Conservation (phyloP, 2,888 invertebrate genomes). For the Teleogryllus oceanicus region DNA sequence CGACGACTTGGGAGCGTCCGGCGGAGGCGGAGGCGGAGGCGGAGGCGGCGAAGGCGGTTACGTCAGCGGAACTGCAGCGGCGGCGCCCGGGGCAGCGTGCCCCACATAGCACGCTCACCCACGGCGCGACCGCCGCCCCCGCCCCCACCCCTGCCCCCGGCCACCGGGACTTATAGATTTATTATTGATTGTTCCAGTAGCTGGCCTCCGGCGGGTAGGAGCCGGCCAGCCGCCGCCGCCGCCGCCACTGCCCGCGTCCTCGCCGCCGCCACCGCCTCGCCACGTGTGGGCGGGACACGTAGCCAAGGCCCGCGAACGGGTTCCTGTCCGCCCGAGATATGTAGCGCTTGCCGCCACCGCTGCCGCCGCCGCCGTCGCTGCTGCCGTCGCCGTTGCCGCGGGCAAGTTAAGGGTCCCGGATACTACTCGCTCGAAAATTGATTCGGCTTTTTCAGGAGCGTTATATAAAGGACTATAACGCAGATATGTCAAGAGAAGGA, state of each 20-base stretch:
- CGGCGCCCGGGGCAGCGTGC: neutral
- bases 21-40: neutral
- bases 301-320: constrained; percentile 18
- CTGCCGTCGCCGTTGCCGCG: neutral
- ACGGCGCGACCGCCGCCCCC: neutral
- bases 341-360: neutral
- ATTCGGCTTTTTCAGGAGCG: constrained; percentile 6
- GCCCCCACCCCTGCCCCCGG: neutral
- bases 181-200: constrained; percentile 18
- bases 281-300: constrained; percentile 18
- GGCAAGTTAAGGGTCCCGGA: neutral
- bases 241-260: neutral
- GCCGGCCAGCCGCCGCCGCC: neutral
- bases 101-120: constrained; percentile 9
- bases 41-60: neutral
- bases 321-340: constrained; percentile 8
- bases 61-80: constrained; percentile 7
- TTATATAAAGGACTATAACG: neutral
- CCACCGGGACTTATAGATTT: constrained; percentile 2
- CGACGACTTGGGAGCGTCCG: too few relatives aligned
- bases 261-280: neutral
- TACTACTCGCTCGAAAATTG: neutral
- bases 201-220: neutral
- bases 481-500: too few relatives aligned
- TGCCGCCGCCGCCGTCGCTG: too few relatives aligned